Evolutionary conservation across 2,888 invertebrate species (phyloP).

Genomic region (Mimas tiliae): DNA sequence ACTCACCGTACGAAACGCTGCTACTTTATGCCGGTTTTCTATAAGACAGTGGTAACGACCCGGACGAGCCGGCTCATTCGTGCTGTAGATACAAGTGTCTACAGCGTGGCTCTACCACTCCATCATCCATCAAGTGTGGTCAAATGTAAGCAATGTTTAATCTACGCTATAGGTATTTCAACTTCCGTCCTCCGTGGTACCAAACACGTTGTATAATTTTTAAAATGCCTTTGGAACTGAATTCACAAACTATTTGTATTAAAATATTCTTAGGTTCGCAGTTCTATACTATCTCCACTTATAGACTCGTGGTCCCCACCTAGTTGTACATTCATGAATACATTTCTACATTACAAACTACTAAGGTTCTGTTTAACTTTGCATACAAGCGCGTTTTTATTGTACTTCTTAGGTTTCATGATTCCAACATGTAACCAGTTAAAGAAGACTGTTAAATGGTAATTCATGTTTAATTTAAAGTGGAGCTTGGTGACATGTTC

Average conservation of each 20-base stretch:
- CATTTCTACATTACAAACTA: conserved; percentile 23
- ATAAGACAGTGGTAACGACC: too few species aligned
- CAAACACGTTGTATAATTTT: too few species aligned
- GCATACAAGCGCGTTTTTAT: conserved; percentile 22
- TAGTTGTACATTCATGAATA: conserved; percentile 25
- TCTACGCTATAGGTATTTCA: too few species aligned
- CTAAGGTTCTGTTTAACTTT: conserved; percentile 27
- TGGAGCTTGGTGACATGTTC: neutral
- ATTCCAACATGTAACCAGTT: conserved; percentile 5
- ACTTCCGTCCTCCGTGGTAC: too few species aligned
- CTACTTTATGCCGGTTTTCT: too few species aligned
- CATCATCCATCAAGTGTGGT: too few species aligned
- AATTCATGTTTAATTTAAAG: conserved; percentile 9
- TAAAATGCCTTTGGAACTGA: neutral
- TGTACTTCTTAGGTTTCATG: conserved; percentile 4
- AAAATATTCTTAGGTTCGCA: neutral
- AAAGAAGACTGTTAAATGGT: conserved; percentile 5
- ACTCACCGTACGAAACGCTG: too few species aligned
- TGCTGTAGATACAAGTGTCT: too few species aligned
- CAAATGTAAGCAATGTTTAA: too few species aligned
- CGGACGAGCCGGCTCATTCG: too few species aligned
- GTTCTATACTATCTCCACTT: conserved; percentile 5
- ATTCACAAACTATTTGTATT: neutral
- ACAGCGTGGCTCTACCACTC: too few species aligned
- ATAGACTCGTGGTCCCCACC: conserved; percentile 18